These are phyloP conservation scores for Alosa alosa DNA, from an alignment of 2,113 vertebrate genomes.

Conservation along the genomic window DNA sequence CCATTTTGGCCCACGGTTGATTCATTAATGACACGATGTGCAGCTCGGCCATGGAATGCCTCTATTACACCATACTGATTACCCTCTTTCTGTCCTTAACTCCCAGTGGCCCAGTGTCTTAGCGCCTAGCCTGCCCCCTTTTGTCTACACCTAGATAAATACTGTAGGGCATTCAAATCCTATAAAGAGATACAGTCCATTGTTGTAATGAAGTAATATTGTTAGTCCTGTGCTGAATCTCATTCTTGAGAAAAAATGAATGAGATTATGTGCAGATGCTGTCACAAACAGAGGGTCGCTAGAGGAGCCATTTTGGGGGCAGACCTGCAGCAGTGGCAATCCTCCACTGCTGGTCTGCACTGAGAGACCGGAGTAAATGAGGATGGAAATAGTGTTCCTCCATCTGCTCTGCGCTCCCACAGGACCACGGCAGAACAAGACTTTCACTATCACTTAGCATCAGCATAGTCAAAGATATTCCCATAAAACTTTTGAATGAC, in stretches of 20 bases:
- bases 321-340: neutral
- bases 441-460: neutral
- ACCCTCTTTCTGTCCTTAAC: neutral
- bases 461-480: neutral
- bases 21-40: constrained; percentile 21
- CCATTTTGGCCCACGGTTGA: constrained; percentile 13
- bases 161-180: neutral
- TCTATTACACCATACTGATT: neutral
- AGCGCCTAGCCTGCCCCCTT: neutral
- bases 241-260: neutral
- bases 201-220: neutral
- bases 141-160: neutral
- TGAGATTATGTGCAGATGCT: neutral
- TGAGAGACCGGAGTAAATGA: neutral
- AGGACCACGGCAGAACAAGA: neutral
- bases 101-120: neutral
- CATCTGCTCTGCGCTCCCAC: neutral
- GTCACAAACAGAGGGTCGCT: neutral
- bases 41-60: neutral
- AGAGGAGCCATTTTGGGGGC: neutral
- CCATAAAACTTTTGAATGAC: constrained; percentile 14
- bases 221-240: neutral
- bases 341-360: neutral
- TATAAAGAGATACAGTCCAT: neutral
- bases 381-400: neutral